Base-by-base conservation (phyloP, 2,888 invertebrate species). In the Drosophila crucigera region DNA sequence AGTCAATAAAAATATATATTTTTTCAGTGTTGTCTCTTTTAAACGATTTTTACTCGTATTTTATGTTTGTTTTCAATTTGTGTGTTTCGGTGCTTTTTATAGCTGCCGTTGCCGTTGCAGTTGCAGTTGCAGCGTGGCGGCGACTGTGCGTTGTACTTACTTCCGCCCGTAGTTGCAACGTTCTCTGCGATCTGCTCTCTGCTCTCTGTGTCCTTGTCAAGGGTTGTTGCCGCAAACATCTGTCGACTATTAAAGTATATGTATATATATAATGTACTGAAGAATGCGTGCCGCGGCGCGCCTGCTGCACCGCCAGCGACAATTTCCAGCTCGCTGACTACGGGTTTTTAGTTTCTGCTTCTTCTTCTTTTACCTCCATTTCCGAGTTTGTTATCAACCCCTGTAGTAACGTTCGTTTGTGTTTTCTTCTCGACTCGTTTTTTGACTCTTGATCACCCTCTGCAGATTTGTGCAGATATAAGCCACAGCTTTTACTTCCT, bases 211-310 rank as follows among this genome's bases (percentile, higher is more conserved):
- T 84, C 84, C 84, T 84, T 84, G 89, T 84, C 87, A 89, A 84
- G 84, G 84, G 84, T 84, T 84, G 84, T 87, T 84, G 84, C 60
- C 87, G 76, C 88, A 82, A 91, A 92, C 92, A 92, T 92, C 92
- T 92, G 92, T 92, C 92, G 82, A 82, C 92, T 92, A 92, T 92
- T 85, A 85, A 88, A 90, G 72, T 77, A 56, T 30, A 28, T 35
- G 35, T 50, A 54, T 35, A 25, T 25, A 53, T 35, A 22, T 10
- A 54, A 22, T 22, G 77, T 83, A 81, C 81, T 76, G 80, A 76
- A 82, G 80, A 85, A 75, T 84, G 91, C 91, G 88, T 83, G 88
- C 83, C 47, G 28, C 25, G 47, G 4, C 16, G 25, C n/a, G 41
- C 41, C 4, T 47, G 87, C 75, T 75, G 65, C 72, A 82, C 80